Evolutionary conservation across 2,113 vertebrate genomes (phyloP).

Genomic region (Peromyscus maniculatus): DNA sequence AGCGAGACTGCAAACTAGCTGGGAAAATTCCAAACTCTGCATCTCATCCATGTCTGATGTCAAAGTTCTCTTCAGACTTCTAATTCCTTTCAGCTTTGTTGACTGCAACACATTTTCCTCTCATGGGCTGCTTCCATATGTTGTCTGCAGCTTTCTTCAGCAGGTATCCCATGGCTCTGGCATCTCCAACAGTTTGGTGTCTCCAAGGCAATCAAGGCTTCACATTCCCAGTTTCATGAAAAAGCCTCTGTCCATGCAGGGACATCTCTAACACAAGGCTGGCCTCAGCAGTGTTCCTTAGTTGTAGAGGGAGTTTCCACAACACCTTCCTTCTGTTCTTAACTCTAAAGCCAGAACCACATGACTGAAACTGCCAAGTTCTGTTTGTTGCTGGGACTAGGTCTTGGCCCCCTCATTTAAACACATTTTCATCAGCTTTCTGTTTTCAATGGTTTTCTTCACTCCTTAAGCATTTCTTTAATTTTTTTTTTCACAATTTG

Average conservation of each 20-base stretch:
- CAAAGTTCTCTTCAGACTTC: not conserved
- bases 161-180: not conserved
- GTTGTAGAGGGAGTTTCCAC: not conserved
- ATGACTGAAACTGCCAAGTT: not conserved
- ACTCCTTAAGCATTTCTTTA: not conserved
- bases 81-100: not conserved
- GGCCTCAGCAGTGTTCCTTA: not conserved
- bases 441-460: not conserved
- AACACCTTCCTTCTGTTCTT: not conserved
- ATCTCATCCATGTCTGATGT: not conserved
- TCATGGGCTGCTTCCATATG: not conserved
- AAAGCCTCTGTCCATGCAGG: not conserved
- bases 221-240: not conserved
- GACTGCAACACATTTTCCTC: not conserved
- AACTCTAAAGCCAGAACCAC: not conserved
- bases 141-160: not conserved
- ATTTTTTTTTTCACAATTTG: not conserved
- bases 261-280: not conserved
- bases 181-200: not conserved
- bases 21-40: not conserved
- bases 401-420: not conserved
- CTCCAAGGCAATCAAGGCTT: not conserved
- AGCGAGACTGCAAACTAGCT: not conserved
- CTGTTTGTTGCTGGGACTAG: not conserved
- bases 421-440: not conserved